Base-by-base conservation (phyloP, 2,797 vertebrate species). In the Sebastes cheni region DNA sequence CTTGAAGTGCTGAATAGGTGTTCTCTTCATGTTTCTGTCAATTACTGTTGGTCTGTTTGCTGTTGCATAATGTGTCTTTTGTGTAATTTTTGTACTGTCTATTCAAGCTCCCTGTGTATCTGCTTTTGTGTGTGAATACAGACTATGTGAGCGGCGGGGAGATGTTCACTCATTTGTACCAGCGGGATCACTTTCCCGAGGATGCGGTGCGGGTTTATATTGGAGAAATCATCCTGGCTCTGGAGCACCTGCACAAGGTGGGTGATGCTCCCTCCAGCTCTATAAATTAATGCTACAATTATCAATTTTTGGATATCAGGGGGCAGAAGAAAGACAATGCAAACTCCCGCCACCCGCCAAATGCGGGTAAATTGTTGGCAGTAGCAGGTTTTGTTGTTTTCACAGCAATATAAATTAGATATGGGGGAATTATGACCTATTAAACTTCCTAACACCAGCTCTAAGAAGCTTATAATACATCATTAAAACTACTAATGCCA, bases 141-240 rank as follows among this genome's bases (percentile, higher is more conserved):
- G 97, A 99, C 88, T 99, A 98, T 10, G 97, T 99, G 87, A 98
- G 96, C 3, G 97, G 98, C 0, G 98, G 98, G 2, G 98, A 99
- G 93, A 97, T 98, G 95, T 98, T 99, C 91, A 98, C 98, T 54
- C 98, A 99, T 90, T 93, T 98, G 77, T 98, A 98, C 89, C 97
- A 99, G 90, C 95, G 97, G 36, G 97, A 98, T 91, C 97, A 97
- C 93, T 99, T 99, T 89, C 91, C 96, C 0, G 97, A 98, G 90
- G 96, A 97, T 0, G 98, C 97, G 50, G 97, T 98, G 85, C 95
- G 91, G 25, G 96, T 99, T 93, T 99, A 99, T 20, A 96, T 97
- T 0, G 97, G 97, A 6, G 97, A 98, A 95, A 97, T 97, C 64
- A 96, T 98, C 80, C 92, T 99, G 83, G 98, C 98, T 4, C 91